phyloP scores from a whole-genome alignment of 1,140 invertebrate species.

The Mamestra configurata region DNA sequence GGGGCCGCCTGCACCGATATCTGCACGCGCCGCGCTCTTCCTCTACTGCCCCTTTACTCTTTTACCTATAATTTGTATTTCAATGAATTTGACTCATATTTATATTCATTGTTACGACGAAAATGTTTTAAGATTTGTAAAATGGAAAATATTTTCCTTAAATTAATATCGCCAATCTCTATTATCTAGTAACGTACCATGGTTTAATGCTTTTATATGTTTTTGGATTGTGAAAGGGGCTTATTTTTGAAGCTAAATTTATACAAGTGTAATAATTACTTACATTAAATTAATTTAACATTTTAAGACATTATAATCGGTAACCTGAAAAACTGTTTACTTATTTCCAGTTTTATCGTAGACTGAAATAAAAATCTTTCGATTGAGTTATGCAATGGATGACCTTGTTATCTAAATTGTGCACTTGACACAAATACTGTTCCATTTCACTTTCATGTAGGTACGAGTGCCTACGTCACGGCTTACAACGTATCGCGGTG shows the following conservation, averaged over 20 bases:
- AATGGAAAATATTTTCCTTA: not conserved
- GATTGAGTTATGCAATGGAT: slow-evolving; percentile 82
- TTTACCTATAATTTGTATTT: slow-evolving; percentile 55
- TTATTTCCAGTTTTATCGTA: slow-evolving; percentile 40
- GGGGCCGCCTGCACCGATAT: slow-evolving; percentile 87
- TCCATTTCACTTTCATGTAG: slow-evolving; percentile 87
- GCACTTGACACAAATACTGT: slow-evolving; percentile 87
- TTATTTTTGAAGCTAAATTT: not conserved
- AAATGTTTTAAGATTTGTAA: slow-evolving; percentile 9
- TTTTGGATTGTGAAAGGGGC: not conserved
- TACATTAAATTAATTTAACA: not conserved
- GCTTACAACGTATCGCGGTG: slow-evolving; percentile 50
- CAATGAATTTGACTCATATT: slow-evolving; percentile 40
- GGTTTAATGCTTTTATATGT: not conserved
- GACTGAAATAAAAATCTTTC: slow-evolving; percentile 62
- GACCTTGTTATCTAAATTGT: slow-evolving; percentile 87
- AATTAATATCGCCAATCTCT: not conserved
- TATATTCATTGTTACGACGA: slow-evolving; percentile 17
- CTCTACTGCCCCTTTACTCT: slow-evolving; percentile 73
- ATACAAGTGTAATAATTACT: not conserved
- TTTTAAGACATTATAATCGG: not conserved
- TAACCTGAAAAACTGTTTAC: not conserved
- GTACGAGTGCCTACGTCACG: slow-evolving; percentile 66
- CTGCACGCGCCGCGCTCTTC: slow-evolving; percentile 85
- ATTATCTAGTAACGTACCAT: not conserved